These are phyloP conservation scores for Prolemur simus DNA, from an alignment of 2,113 vertebrate genomes.

Conservation along the genomic window DNA sequence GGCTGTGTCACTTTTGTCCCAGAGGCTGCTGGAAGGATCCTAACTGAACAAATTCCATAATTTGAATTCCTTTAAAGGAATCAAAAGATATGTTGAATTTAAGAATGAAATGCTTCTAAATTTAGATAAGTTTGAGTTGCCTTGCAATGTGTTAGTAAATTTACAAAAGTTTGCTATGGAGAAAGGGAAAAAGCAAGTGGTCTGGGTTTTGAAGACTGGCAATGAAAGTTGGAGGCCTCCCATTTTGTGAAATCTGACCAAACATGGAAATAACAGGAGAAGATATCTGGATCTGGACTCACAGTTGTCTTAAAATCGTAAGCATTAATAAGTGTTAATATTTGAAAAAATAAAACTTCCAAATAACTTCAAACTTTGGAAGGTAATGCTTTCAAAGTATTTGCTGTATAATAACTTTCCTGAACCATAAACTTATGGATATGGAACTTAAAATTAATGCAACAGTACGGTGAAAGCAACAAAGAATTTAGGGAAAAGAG, in stretches of 20 bases:
- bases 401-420: background rate
- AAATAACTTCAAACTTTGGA: background rate
- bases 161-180: background rate
- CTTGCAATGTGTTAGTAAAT: background rate
- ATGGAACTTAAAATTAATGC: background rate
- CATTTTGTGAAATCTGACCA: background rate
- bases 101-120: slow-evolving; percentile 1
- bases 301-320: background rate
- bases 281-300: background rate
- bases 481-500: background rate
- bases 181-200: background rate
- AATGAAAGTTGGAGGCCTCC: background rate
- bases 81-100: slow-evolving; percentile 22
- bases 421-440: background rate
- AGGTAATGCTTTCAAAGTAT: background rate
- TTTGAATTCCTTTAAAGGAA: background rate
- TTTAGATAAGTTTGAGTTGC: background rate
- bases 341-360: background rate
- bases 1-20: background rate
- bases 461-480: background rate
- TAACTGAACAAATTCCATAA: background rate
- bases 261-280: background rate
- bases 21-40: background rate
- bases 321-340: background rate
- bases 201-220: background rate